Conservation (phyloP, 2,113 vertebrate genomes). For the Sisor rabdophorus region DNA sequence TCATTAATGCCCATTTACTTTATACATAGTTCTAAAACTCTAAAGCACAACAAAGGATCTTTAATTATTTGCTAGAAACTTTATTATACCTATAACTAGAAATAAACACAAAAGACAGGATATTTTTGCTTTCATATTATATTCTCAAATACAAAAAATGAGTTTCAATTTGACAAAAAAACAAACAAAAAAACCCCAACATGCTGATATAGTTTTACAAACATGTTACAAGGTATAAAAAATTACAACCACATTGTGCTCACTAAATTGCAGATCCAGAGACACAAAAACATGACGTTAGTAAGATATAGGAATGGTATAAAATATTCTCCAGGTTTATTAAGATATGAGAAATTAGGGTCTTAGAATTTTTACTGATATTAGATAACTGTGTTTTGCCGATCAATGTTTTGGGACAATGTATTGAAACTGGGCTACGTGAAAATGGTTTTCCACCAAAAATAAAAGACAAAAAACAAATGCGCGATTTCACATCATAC, state of each 20-base stretch:
- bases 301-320: constrained; percentile 52
- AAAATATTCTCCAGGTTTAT: constrained; percentile 39
- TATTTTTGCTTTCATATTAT: constrained; percentile 50
- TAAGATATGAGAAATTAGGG: constrained; percentile 45
- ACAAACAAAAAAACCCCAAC: constrained; percentile 35
- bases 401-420: constrained; percentile 22
- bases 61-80: neutral
- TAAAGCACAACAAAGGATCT: neutral
- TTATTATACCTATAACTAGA: neutral
- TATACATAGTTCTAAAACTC: neutral
- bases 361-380: constrained; percentile 45
- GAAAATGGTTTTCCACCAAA: constrained; percentile 7
- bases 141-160: constrained; percentile 60
- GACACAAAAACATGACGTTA: constrained; percentile 36
- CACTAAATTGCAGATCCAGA: constrained; percentile 48
- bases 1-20: neutral
- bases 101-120: constrained; percentile 16
- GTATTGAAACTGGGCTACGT: constrained; percentile 27
- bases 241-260: constrained; percentile 53
- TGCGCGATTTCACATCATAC: constrained; percentile 32
- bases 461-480: constrained; percentile 41
- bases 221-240: constrained; percentile 61
- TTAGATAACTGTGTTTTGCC: constrained; percentile 41
- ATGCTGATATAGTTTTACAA: constrained; percentile 58
- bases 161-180: constrained; percentile 47